Evolutionary conservation across 1,140 invertebrate species (phyloP), one percentile per base, ranked within the genome.

Genomic region (Ips nitidus): DNA sequence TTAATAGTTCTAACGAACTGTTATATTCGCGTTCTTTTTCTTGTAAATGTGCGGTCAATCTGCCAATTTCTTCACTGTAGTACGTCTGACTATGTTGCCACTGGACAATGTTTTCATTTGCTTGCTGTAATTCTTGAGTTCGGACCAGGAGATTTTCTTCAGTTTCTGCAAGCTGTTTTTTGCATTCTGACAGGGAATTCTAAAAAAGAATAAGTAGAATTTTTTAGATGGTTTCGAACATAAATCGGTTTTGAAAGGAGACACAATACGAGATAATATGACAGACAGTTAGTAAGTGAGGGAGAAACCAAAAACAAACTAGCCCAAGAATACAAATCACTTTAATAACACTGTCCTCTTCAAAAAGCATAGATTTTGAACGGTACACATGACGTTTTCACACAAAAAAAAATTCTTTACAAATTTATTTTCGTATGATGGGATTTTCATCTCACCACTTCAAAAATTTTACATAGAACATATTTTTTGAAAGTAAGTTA

Each of bases 11-110:
- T 36, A 75, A 5, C 3, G 66, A 52, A 50, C 57, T 63, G 5
- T 62, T 53, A 41, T 72, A 72, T 52, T 76, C 74, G 53, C 60
- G 69, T 64, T 76, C 70, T 52, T 71, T 71, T 42, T 74, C 57
- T 3, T 72, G 47, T 3, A 76, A 37, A 36, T 60, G 4, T 43
- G 47, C 42, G 37, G 66, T 73, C 22, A 76, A n/a, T 60, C 55
- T 59, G 52, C 61, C 60, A 5, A 71, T 69, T 70, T 74, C 72
- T n/a, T 57, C 8, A 36, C 75, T 68, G 22, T 70, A 62, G 3
- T 63, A 47, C 4, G 45, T 41, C 7, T 40, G 47, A 41, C 52
- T 66, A 36, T 73, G 66, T 60, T 75, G 71, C 39, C 71, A 71
- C 38, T 73, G 66, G 6, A 53, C 37, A 2, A 75, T 59, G 4